Base-by-base conservation (phyloP, 1,140 invertebrate genomes). In the Aphelinus certus region DNA sequence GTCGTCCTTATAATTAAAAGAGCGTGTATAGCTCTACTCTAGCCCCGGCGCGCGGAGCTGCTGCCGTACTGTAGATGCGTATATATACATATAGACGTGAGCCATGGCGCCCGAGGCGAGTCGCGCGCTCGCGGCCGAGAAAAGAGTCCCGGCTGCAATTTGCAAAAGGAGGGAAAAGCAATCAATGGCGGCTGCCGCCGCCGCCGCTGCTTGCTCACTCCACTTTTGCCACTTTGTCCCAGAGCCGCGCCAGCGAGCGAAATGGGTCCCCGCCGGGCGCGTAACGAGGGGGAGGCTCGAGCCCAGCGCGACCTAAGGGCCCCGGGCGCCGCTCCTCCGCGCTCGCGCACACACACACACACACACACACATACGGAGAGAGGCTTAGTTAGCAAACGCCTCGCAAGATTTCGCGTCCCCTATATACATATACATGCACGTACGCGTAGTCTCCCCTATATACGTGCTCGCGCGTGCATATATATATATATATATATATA, bases 181-280 rank as follows among this genome's bases (percentile, higher is more conserved):
- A 73, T 73, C 71, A 67, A 72, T 61, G 71, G 55, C 66, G 46
- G n/a, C 4, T 26, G 58, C 26, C 7, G 58, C 26, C 6, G n/a
- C n/a, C 9, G 7, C 45, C 55, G 1, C 43, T 55, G 6, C 69
- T 63, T n/a, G 61, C 42, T 48, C 55, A 26, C 26, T 26, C 26
- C 26, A 26, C 67, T 69, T 69, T 43, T 61, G 48, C 42, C 47
- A 2, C 60, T 53, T 51, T 48, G 49, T 45, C 47, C n/a, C 46
- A 49, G 46, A 51, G 5, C 60, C 62, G 6, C 26, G 7, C 26
- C 48, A 61, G 82, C 80, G 81, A 82, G 83, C 82, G 83, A 85
- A 86, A 86, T 84, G 81, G 83, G 84, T 84, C 85, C 84, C 83
- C 83, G 84, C 83, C 83, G 86, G 84, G 83, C 83, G 84, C 83